Conservation (phyloP, 2,888 invertebrate species). For the Pammene fasciana region DNA sequence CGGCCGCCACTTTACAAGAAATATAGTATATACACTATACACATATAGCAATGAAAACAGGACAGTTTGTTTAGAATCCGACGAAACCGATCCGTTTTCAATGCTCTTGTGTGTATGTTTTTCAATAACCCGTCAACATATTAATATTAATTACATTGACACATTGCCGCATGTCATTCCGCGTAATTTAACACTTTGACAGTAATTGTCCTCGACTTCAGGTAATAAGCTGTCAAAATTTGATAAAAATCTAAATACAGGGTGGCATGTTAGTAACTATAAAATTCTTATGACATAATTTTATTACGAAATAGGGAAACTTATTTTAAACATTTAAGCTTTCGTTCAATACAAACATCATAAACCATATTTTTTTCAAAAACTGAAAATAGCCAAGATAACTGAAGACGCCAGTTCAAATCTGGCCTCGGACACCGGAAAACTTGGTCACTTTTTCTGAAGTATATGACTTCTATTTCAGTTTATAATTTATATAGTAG, state of each 20-base stretch:
- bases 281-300: neutral
- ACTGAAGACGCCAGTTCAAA: too few species aligned
- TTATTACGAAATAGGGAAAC: neutral
- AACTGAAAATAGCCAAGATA: too few species aligned
- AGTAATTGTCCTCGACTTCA: constrained; percentile 37
- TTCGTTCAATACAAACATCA: too few species aligned
- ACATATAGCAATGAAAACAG: too few species aligned
- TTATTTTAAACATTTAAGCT: neutral
- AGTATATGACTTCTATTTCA: too few species aligned
- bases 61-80: too few species aligned
- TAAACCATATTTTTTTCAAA: too few species aligned
- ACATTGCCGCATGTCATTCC: constrained; percentile 33
- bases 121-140: constrained; percentile 46
- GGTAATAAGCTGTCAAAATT: constrained; percentile 39
- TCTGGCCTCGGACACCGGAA: too few species aligned
- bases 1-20: constrained; percentile 15
- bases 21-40: neutral
- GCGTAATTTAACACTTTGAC: constrained; percentile 40
- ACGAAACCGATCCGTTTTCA: neutral
- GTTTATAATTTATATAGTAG: too few species aligned
- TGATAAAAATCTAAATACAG: constrained; percentile 38
- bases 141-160: constrained; percentile 47
- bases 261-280: constrained; percentile 14
- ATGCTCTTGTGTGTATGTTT: constrained; percentile 20
- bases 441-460: too few species aligned